These are phyloP conservation scores for Orchesella cincta DNA, from an alignment of 1,140 invertebrate species.

Conservation along the genomic window DNA sequence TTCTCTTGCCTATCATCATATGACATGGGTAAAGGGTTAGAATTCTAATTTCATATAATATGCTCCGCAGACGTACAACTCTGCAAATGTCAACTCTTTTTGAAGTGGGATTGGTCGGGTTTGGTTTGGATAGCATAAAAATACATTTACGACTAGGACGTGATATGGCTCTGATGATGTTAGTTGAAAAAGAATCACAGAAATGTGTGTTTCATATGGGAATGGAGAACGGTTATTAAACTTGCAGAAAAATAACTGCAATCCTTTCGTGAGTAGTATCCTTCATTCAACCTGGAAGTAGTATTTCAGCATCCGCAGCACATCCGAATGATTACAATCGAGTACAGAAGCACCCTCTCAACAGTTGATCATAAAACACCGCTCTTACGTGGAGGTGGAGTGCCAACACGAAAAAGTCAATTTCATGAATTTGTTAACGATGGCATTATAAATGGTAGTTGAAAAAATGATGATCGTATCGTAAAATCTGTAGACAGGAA, in stretches of 20 bases:
- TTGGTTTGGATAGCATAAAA: too few species aligned
- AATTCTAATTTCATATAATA: too few species aligned
- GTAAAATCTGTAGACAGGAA: constrained; percentile 16
- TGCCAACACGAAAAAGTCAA: not conserved
- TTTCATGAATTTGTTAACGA: not conserved
- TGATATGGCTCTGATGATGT: too few species aligned
- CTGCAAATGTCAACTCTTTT: too few species aligned
- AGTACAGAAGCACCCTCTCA: too few species aligned
- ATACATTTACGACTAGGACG: too few species aligned
- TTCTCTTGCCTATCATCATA: too few species aligned
- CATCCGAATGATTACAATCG: not conserved
- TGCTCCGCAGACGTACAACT: too few species aligned
- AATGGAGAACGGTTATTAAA: not conserved
- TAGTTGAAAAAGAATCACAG: too few species aligned
- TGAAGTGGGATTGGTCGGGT: too few species aligned
- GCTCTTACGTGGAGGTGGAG: not conserved
- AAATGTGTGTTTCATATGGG: not conserved
- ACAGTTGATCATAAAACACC: too few species aligned
- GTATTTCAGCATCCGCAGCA: not conserved
- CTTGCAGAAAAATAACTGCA: not conserved
- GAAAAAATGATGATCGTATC: not conserved
- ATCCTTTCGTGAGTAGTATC: not conserved
- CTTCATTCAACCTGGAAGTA: not conserved
- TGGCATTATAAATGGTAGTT: not conserved
- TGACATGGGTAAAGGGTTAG: too few species aligned